These are phyloP conservation scores for Dermatemys mawii DNA, from an alignment of 2,113 vertebrate genomes.

Conservation along the genomic window DNA sequence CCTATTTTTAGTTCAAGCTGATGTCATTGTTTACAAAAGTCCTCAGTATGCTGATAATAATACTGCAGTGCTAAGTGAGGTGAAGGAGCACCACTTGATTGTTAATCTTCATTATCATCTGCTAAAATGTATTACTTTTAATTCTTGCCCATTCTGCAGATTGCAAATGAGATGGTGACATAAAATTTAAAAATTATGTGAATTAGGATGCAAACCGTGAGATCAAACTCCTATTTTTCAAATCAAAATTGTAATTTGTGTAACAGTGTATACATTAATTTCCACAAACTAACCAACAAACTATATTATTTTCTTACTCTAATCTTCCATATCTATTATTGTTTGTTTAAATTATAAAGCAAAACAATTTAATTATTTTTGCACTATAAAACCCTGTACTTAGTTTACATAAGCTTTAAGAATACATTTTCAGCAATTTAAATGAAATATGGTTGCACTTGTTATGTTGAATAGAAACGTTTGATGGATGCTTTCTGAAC, in stretches of 20 bases:
- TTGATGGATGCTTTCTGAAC: background rate
- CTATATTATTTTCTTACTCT: conserved; percentile 13
- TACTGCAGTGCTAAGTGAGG: conserved; percentile 29
- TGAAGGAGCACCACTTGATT: conserved; percentile 10
- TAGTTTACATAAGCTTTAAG: background rate
- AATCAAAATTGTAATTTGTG: background rate
- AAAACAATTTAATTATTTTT: background rate
- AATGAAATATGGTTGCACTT: background rate
- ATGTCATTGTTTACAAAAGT: conserved; percentile 66
- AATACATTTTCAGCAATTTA: background rate
- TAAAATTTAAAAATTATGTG: background rate
- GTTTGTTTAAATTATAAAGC: background rate
- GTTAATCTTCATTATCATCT: conserved; percentile 20
- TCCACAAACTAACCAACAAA: background rate
- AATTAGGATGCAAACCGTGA: background rate
- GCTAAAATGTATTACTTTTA: background rate
- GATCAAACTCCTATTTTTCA: conserved; percentile 12
- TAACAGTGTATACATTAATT: background rate
- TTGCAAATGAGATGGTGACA: background rate
- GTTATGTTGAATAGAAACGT: background rate
- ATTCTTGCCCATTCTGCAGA: conserved; percentile 37
- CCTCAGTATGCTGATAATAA: conserved; percentile 83
- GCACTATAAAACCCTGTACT: background rate
- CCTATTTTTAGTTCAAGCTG: conserved; percentile 44
- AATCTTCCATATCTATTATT: conserved; percentile 11